These are phyloP conservation scores for Epirrhoe alternata DNA, from an alignment of 2,888 invertebrate species.

Conservation along the genomic window DNA sequence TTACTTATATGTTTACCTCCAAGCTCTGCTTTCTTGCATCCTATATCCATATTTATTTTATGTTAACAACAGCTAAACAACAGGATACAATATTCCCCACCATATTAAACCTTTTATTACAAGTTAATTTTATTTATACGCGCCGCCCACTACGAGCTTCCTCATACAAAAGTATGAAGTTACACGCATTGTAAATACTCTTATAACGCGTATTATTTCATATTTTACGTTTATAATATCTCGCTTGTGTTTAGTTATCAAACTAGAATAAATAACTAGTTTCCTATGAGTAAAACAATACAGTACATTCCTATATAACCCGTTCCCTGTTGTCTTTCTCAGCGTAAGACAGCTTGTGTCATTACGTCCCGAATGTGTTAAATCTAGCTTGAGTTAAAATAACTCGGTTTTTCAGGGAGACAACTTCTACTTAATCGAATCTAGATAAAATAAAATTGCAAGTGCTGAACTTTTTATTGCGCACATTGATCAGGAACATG, in stretches of 20 bases:
- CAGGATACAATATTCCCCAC: slow-evolving; percentile 55
- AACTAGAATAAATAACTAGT: background rate
- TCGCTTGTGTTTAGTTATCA: slow-evolving; percentile 6
- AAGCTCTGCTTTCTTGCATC: background rate
- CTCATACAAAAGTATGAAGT: slow-evolving; percentile 60
- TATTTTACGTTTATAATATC: slow-evolving; percentile 34
- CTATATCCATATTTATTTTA: slow-evolving; percentile 2
- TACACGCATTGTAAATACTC: slow-evolving; percentile 59
- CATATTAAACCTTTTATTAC: slow-evolving; percentile 68
- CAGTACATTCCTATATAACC: background rate
- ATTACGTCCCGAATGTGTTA: too few species aligned
- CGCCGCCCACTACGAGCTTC: slow-evolving; percentile 65
- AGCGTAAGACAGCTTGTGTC: too few species aligned
- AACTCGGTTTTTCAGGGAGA: slow-evolving; percentile 24
- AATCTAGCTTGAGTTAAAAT: background rate
- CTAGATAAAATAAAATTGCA: slow-evolving; percentile 13
- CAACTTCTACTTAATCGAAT: slow-evolving; percentile 13
- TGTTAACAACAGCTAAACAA: slow-evolving; percentile 4
- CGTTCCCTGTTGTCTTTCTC: too few species aligned
- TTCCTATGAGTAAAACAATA: background rate
- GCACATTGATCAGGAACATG: slow-evolving; percentile 61
- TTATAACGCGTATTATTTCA: slow-evolving; percentile 49
- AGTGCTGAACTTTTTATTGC: slow-evolving; percentile 38
- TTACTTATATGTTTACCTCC: background rate
- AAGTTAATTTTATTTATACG: slow-evolving; percentile 67